These are phyloP conservation scores for Dioctria rufipes DNA, from an alignment of 2,888 invertebrate genomes.

Conservation along the genomic window DNA sequence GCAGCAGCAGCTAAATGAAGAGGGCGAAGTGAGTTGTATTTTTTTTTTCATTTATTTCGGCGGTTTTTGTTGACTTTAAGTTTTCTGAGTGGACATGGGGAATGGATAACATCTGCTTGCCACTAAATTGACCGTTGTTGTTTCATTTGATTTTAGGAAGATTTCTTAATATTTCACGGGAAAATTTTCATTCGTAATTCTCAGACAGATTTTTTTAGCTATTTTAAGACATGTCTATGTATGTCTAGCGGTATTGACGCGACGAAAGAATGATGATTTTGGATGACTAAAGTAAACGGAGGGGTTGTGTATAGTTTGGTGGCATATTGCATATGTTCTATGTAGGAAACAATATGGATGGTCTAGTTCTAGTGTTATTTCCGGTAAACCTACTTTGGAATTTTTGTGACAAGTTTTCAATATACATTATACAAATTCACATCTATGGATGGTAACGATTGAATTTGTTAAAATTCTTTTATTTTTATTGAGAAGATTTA, in stretches of 20 bases:
- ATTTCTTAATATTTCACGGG: constrained; percentile 13
- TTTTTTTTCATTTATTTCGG: background rate
- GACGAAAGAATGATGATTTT: too few relatives aligned
- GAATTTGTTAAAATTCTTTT: too few relatives aligned
- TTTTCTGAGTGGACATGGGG: constrained; percentile 38
- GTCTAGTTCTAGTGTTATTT: too few relatives aligned
- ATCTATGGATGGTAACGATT: too few relatives aligned
- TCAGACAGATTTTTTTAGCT: constrained; percentile 4
- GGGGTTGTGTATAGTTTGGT: too few relatives aligned
- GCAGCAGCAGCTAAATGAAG: constrained; percentile 15
- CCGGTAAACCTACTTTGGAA: too few relatives aligned
- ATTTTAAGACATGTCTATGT: constrained; percentile 13
- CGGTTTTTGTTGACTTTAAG: constrained; percentile 24
- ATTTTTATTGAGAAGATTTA: too few relatives aligned
- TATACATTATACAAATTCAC: too few relatives aligned
- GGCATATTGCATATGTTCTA: too few relatives aligned
- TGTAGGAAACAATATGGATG: too few relatives aligned
- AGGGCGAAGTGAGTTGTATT: background rate
- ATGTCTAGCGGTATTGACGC: background rate
- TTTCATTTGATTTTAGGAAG: background rate
- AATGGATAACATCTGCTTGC: constrained; percentile 36
- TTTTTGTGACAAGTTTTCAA: too few relatives aligned
- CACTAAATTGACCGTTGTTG: constrained; percentile 36
- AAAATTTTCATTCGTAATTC: constrained; percentile 26
- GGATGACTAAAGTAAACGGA: too few relatives aligned